A percentile compares a stretch with the other conserved stretches of the same genome.
Conservation (phyloP, 1,140 invertebrate genomes). For the Drosophila tropicalis region DNA sequence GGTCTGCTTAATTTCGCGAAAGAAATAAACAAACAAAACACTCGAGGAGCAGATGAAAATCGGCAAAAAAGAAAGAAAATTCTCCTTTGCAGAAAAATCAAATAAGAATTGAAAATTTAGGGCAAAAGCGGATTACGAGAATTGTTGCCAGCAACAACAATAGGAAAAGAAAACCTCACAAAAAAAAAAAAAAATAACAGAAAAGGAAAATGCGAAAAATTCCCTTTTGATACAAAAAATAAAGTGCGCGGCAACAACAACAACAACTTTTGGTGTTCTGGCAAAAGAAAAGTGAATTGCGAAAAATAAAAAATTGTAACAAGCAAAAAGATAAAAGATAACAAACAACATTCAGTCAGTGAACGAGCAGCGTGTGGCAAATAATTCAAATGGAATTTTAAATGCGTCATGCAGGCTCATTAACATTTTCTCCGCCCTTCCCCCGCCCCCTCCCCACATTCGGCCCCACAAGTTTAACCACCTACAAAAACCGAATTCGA, state of each 20-base stretch:
- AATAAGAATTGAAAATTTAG: constrained; percentile 74
- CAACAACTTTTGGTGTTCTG: constrained; percentile 20
- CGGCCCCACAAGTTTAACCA: not conserved
- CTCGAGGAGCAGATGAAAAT: constrained; percentile 13
- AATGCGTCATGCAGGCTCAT: constrained; percentile 64
- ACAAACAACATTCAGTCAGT: constrained; percentile 19
- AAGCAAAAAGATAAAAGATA: constrained; percentile 29
- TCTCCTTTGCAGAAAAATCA: constrained; percentile 46
- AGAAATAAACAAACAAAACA: constrained; percentile 46
- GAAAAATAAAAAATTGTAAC: constrained; percentile 29
- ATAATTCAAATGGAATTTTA: constrained; percentile 69
- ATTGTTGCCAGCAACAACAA: constrained; percentile 50
- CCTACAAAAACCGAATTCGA: not conserved
- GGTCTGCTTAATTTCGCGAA: constrained; percentile 16
- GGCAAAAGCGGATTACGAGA: constrained; percentile 74
- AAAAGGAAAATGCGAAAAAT: constrained; percentile 16
- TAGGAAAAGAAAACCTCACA: constrained; percentile 5
- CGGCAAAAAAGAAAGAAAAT: constrained; percentile 23
- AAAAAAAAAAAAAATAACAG: constrained; percentile 30
- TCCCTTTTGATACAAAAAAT: constrained; percentile 15
- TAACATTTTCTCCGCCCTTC: constrained; percentile 23
- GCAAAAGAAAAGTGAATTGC: constrained; percentile 64
- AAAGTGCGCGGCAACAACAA: constrained; percentile 43
- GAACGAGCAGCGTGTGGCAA: constrained; percentile 17
- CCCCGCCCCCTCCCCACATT: not conserved